Evolutionary conservation across 2,797 vertebrate genomes (phyloP), one percentile per base, ranked within the genome.

Genomic region (Erpetoichthys calabaricus): DNA sequence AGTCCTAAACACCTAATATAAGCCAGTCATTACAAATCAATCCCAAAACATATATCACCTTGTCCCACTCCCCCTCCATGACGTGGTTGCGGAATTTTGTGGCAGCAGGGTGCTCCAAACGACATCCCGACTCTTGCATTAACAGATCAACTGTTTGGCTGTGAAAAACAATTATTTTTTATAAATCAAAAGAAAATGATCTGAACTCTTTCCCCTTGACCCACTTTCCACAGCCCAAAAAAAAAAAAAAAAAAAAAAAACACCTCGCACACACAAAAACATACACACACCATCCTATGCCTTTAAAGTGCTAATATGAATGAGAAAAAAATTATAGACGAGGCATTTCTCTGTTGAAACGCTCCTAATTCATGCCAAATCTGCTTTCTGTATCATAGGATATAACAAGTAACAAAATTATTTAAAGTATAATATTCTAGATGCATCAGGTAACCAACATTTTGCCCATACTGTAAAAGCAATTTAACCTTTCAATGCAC

Each of bases 31-130:
- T 42, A 54, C n/a, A 41, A 54, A 54, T 54, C 10, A 45, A 45
- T 47, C 56, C 51, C 45, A 75, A 73, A 79, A 75, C 68, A 73
- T 76, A 73, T 75, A 80, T 76, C 78, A 99, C 96, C 94, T 99
- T 98, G 83, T 99, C 94, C 96, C 96, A 99, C 82, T 99, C 94
- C 76, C 94, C 96, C 80, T 98, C 96, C 94, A 98, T 96, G 77
- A 99, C 92, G 80, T 98, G 95, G 89, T 94, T 98, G 79, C 95
- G 92, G 86, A 99, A 99, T 85, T 94, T 99, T 76, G 94, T 95
- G 70, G 96, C 96, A 73, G 96, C 93, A 67, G 96, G 83, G 80
- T 99, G 92, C 82, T 99, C 96, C 83, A 99, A 89, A 82, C 93
- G 89, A 86, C 96, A 99, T 84, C 95, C 96, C 59, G 96, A 98